Evolutionary conservation across 2,888 invertebrate species (phyloP), one percentile per base, ranked within the genome.

Genomic region (Cephus pygmeus): DNA sequence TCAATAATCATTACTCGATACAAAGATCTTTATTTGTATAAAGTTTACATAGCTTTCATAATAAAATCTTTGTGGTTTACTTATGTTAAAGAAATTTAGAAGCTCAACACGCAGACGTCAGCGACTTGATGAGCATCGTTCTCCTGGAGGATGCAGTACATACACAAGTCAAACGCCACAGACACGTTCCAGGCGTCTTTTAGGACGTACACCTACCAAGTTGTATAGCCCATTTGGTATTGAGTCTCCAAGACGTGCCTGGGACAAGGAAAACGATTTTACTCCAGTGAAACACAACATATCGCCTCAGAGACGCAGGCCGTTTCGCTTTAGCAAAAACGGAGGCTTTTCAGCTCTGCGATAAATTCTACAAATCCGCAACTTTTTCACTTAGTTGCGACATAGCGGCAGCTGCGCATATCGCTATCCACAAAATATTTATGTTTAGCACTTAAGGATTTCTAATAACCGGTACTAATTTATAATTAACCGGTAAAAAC

Each of bases 211-310:
- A 34, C 96, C 96, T 0, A 94, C 95, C 0, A 95, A 95, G 89
- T 86, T 96, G 78, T 96, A 96, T 90, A 96, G 96, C 84, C 96
- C 96, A 0, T 96, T 96, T 86, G 94, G 95, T 11, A 95, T 96
- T 69, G 96, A 96, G 85, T 95, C 95, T 3, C 96, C 96, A 0
- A 93, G 93, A 81, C 93, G 90, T 15, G 86, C 88, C 3, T 91
- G 92, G 93, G 93, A 92, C 91, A 90, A 90, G 69, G 94, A 94
- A 0, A 93, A 93, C 85, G 93, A 93, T 89, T 92, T 92, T 12
- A 93, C 93, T 69, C 0, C 93, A 93, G 35, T 92, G 93, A 11
- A 78, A 78, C 36, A 35, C 56, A 73, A 73, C 75, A 34, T 15
- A 23, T 31, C 31, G 1, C 92, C 91, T 77, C 81, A 87, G 36